phyloP scores from a whole-genome alignment of 2,888 invertebrate genomes.

The Balanococcus diminutus region DNA sequence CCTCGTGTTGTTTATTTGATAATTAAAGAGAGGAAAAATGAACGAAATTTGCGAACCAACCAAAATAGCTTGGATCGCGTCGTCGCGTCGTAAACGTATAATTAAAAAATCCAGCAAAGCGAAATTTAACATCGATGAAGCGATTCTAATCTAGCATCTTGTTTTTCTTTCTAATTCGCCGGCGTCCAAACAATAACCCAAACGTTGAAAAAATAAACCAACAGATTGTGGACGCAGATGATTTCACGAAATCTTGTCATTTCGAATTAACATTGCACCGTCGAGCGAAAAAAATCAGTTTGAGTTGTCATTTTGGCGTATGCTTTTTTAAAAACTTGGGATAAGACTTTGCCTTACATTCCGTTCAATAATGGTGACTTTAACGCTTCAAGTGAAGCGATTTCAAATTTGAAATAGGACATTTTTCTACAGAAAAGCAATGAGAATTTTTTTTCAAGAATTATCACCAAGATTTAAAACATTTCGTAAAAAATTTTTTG shows the following conservation, averaged over 20 bases:
- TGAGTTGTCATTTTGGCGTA: not conserved
- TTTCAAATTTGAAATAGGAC: too few relatives aligned
- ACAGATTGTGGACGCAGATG: not conserved
- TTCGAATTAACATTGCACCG: not conserved
- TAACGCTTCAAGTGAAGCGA: too few relatives aligned
- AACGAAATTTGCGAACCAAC: not conserved
- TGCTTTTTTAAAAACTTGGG: too few relatives aligned
- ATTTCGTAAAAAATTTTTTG: too few relatives aligned
- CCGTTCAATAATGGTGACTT: too few relatives aligned
- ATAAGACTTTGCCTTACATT: too few relatives aligned
- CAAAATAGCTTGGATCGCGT: too few relatives aligned
- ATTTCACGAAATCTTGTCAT: not conserved
- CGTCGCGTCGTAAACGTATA: not conserved
- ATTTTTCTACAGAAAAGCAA: too few relatives aligned
- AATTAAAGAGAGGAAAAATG: not conserved
- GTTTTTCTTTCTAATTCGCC: constrained; percentile 12
- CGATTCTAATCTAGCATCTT: not conserved
- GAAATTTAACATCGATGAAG: not conserved
- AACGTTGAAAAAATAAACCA: not conserved
- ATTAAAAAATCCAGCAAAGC: not conserved
- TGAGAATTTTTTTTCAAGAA: too few relatives aligned
- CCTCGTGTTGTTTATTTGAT: not conserved
- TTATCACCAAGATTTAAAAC: too few relatives aligned
- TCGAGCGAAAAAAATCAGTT: not conserved
- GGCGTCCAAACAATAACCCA: not conserved